Percentiles rank a stretch among this genome's conserved stretches.
phyloP scores from a whole-genome alignment of 2,888 invertebrate genomes.

The Hyalella azteca region DNA sequence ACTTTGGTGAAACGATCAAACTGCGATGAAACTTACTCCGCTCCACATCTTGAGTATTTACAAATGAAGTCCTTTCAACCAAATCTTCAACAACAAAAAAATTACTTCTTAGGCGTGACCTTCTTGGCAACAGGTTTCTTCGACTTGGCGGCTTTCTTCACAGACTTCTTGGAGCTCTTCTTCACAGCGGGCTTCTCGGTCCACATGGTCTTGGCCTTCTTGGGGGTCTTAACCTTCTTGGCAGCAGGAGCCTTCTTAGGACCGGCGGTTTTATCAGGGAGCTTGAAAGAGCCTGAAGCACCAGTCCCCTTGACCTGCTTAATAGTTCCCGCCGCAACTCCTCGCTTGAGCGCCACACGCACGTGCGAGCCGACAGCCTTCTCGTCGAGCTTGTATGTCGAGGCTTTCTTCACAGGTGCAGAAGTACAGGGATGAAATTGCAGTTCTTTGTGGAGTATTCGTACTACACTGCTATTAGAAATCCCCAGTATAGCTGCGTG shows the following conservation, averaged over 20 bases:
- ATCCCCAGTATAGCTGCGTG: no score
- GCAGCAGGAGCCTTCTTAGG: conserved; percentile 38
- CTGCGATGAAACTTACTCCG: no score
- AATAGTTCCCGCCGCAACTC: conserved; percentile 10
- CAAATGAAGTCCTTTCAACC: no score
- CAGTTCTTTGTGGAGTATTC: no score
- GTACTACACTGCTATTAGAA: no score
- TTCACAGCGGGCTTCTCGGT: conserved; percentile 43
- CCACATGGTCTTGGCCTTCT: conserved; percentile 38
- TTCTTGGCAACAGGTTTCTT: conserved; percentile 45
- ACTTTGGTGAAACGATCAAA: no score
- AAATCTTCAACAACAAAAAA: no score
- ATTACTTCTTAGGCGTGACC: conserved; percentile 30
- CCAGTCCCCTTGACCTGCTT: conserved; percentile 47
- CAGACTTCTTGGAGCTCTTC: conserved; percentile 39
- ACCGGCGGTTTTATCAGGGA: conserved; percentile 1
- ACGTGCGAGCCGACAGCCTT: conserved; percentile 12
- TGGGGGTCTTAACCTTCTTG: conserved; percentile 41
- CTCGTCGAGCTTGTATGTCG: conserved; percentile 42
- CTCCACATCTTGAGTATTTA: no score
- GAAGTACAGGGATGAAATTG: no score
- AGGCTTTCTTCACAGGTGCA: conserved; percentile 50
- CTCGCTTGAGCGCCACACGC: conserved; percentile 35
- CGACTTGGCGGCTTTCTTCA: conserved; percentile 29
- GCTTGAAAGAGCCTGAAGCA: conserved; percentile 54